phyloP scores from a whole-genome alignment of 2,797 vertebrate genomes.

The Sciaenops ocellatus region DNA sequence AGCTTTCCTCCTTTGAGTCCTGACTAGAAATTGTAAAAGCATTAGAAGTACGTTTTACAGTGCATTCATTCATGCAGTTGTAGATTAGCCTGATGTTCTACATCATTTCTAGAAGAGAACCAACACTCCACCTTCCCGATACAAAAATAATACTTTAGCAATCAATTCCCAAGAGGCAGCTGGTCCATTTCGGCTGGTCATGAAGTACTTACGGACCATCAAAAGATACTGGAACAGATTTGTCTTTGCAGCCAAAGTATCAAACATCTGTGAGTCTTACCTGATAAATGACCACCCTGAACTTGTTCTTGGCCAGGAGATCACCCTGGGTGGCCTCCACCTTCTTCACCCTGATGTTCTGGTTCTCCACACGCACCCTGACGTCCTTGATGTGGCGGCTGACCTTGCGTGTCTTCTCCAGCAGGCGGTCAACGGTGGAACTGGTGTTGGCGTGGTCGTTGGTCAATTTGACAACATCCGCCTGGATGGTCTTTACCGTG shows the following conservation, averaged over 20 bases:
- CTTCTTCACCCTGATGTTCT: slow-evolving; percentile 90
- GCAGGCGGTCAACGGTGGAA: slow-evolving; percentile 89
- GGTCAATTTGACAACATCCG: slow-evolving; percentile 92
- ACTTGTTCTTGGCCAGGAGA: slow-evolving; percentile 97
- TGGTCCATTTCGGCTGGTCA: not conserved
- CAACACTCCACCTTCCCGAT: not conserved
- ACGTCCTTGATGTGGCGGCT: slow-evolving; percentile 96
- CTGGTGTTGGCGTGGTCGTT: slow-evolving; percentile 90
- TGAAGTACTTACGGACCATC: not conserved
- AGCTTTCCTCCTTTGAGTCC: not conserved
- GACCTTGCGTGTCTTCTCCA: slow-evolving; percentile 96
- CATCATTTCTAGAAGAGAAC: not conserved
- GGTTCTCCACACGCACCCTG: slow-evolving; percentile 93
- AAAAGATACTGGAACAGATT: not conserved
- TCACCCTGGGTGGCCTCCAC: slow-evolving; percentile 95
- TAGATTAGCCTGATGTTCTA: not conserved
- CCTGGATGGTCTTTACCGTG: slow-evolving; percentile 93
- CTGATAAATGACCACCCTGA: slow-evolving; percentile 97
- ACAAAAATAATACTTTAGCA: not conserved
- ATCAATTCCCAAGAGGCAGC: not conserved
- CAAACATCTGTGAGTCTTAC: slow-evolving; percentile 32
- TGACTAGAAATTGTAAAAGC: not conserved
- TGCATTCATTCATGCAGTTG: not conserved
- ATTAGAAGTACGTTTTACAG: not conserved
- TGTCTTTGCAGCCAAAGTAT: not conserved